Base-by-base conservation (phyloP, 2,797 vertebrate genomes). In the Rhabdophis nuchalis region DNA sequence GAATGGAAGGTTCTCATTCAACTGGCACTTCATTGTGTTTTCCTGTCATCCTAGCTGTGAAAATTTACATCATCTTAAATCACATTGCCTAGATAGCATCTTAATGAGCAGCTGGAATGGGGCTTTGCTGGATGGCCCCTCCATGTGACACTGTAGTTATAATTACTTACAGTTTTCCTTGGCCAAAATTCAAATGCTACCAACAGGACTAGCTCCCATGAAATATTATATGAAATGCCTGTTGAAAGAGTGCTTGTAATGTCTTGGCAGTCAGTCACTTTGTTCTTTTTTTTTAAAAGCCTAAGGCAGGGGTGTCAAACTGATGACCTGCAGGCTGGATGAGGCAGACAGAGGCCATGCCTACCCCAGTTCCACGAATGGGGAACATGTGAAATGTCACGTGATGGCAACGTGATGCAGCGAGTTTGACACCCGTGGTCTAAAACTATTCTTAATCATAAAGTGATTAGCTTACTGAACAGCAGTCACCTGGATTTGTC, bases 321-420 rank as follows among this genome's bases (percentile, higher is more conserved):
- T 23, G 20, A 20, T 0, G 20, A 20, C 6, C 20, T 0, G 0
- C 20, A 23, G 56, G 20, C 56, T 2, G 0, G 1, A 58, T 58
- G 57, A 6, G 2, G 23, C 57, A 58, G 2, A 7, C 20, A 2
- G 6, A 58, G 20, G 57, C 20, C 7, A 58, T 7, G 7, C 20
- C 20, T 20, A 23, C 56, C 56, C 56, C 56, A 57, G 18, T 6
- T 57, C 6, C 20, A 11, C 10, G 10, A 53, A 53, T 53, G 53
- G 53, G 53, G 3, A 53, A 53, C 12, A 53, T 13, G 12, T 53
- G 12, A 53, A 53, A 53, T 0, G 0, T 53, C 53, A 53, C 53
- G 3, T 53, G 53, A 53, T 8, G 1, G 53, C 53, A 53, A 53
- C 53, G 13, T 53, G 53, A 53, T 12, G 12, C 53, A 53, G 53